Evolutionary conservation across 2,113 vertebrate species (phyloP).

Genomic region (Cyanoderma ruficeps): DNA sequence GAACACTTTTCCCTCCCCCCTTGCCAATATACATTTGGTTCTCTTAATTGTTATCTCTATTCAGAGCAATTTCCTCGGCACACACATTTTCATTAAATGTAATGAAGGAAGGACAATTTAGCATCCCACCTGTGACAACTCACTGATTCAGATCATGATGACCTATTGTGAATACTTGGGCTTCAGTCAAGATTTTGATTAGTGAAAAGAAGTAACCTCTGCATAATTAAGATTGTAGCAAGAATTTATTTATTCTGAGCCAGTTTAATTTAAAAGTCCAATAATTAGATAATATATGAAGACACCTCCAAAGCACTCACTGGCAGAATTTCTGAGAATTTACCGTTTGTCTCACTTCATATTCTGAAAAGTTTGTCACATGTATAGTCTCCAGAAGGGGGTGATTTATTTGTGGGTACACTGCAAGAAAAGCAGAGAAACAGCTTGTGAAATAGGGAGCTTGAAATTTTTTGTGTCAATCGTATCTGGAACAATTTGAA

Average conservation of each 20-base stretch:
- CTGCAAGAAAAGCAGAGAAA: background rate
- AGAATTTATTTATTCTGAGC: slow-evolving; percentile 38
- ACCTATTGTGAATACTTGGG: slow-evolving; percentile 50
- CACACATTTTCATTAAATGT: slow-evolving; percentile 53
- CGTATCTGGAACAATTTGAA: slow-evolving; percentile 28
- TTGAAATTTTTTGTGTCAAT: background rate
- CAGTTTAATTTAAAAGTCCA: slow-evolving; percentile 16
- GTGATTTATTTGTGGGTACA: background rate
- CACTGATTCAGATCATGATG: slow-evolving; percentile 47
- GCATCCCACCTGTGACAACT: slow-evolving; percentile 54
- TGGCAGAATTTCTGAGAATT: background rate
- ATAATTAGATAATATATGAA: slow-evolving; percentile 43
- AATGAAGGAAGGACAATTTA: slow-evolving; percentile 62
- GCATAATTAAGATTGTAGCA: slow-evolving; percentile 38
- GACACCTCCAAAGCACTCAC: background rate
- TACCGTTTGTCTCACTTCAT: background rate
- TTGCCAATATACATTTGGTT: background rate
- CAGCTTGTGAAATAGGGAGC: background rate
- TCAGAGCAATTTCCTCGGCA: slow-evolving; percentile 31
- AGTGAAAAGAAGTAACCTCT: slow-evolving; percentile 22
- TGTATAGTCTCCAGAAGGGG: background rate
- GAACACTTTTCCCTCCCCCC: background rate
- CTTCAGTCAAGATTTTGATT: slow-evolving; percentile 63
- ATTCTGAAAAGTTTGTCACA: background rate
- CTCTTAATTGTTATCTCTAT: slow-evolving; percentile 30